Percentiles rank a stretch among this genome's conserved stretches.
Conservation (phyloP, 1,140 invertebrate species). For the Drosophila arizonae region DNA sequence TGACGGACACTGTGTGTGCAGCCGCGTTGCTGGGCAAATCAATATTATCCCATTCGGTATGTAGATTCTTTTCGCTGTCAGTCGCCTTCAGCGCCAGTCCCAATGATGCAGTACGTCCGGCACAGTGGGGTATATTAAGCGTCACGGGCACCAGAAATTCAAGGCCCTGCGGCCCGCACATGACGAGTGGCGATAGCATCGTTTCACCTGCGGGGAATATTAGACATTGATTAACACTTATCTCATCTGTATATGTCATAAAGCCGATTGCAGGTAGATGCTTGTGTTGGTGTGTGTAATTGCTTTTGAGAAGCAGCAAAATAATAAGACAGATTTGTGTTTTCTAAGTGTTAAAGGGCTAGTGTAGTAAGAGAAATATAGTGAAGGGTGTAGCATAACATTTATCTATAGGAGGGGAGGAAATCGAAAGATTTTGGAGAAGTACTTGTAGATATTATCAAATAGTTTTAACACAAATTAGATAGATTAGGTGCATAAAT, state of each 20-base stretch:
- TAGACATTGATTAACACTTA: constrained; percentile 35
- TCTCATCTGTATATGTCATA: not conserved
- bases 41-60: constrained; percentile 90
- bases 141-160: constrained; percentile 94
- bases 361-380: constrained; percentile 11
- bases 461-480: too few species aligned
- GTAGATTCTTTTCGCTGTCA: constrained; percentile 88
- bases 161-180: constrained; percentile 97
- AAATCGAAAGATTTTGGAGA: not conserved
- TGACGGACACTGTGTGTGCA: constrained; percentile 92
- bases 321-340: constrained; percentile 3
- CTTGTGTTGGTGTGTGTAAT: constrained; percentile 17
- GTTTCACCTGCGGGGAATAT: constrained; percentile 90
- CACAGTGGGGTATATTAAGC: constrained; percentile 90
- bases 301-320: constrained; percentile 8
- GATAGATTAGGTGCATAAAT: too few species aligned
- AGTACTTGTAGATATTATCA: too few species aligned
- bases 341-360: constrained; percentile 21
- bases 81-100: constrained; percentile 91
- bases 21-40: constrained; percentile 90
- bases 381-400: constrained; percentile 16
- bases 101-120: constrained; percentile 88
- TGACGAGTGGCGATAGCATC: constrained; percentile 94
- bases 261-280: constrained; percentile 7
- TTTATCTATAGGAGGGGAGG: not conserved